Evolutionary conservation across 2,113 vertebrate genomes (phyloP).

Genomic region (Bathybates hornii): DNA sequence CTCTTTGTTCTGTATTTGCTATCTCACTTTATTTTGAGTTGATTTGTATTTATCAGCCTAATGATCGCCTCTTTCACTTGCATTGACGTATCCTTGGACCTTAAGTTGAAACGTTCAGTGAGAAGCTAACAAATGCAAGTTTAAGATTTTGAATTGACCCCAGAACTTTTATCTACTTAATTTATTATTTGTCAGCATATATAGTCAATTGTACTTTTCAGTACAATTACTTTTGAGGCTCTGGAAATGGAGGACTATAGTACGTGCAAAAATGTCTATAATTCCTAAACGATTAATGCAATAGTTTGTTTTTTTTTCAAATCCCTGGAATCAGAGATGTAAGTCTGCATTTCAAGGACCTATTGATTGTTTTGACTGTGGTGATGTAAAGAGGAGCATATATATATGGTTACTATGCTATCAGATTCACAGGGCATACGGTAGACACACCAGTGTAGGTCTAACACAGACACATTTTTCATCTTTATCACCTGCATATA

Average conservation of each 20-base stretch:
- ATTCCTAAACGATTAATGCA: not conserved
- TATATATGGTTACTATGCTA: not conserved
- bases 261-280: not conserved
- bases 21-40: not conserved
- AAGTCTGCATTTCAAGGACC: not conserved
- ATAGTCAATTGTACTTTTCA: not conserved
- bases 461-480: not conserved
- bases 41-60: not conserved
- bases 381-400: not conserved
- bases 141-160: not conserved
- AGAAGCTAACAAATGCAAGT: not conserved
- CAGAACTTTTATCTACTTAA: not conserved
- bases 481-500: not conserved
- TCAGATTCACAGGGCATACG: not conserved
- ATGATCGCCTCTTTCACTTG: fast-evolving
- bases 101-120: not conserved
- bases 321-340: not conserved
- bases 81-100: not conserved
- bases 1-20: not conserved
- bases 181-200: not conserved
- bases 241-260: not conserved
- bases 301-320: not conserved
- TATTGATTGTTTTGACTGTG: not conserved
- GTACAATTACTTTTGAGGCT: not conserved
- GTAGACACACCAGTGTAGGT: not conserved